Evolutionary conservation across 2,888 invertebrate species (phyloP), one percentile per base, ranked within the genome.

Genomic region (Steinernema hermaphroditum): DNA sequence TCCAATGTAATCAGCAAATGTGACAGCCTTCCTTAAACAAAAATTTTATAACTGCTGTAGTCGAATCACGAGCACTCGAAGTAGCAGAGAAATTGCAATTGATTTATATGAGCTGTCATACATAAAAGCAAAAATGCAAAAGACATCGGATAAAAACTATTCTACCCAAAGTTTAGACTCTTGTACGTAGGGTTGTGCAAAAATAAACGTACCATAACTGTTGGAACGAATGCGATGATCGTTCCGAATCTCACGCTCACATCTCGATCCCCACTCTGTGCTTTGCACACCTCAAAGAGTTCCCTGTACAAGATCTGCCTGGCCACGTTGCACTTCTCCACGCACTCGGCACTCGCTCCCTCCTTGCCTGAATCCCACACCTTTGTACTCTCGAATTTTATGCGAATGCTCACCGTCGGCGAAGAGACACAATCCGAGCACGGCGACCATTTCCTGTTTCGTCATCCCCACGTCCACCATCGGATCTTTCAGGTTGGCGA

Each of bases 351-450:
- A 27, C 54, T 54, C 27, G 54, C 54, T 12, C 54, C 54, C 27
- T 54, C 54, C 27, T 54, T 54, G 9, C 54, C 54, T 54, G 6
- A 54, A 54, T 37, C 37, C 37, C 37, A 4, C 22, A 22, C 27
- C 9, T 22, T 14, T 22, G n/a, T 8, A 4, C 27, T 9, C 24
- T 24, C 54, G 16, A 46, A 16, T 46, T 6, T n/a, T 49, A 9
- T 49, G 19, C n/a, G n/a, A n/a, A 49, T 49, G 22, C 54, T 27
- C 27, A 54, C 54, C 54, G 54, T 54, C 54, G 14, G 54, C 54
- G 22, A 54, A 27, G 2, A 54, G 54, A 16, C 54, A 54, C 2
- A 54, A 27, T 27, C 54, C 54, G 6, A 54, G 22, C 9, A 54
- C 54, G 22, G 54, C 54, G 54, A 54, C 27, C 22, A 54, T 27